A percentile compares a stretch with the other conserved stretches of the same genome.
Conservation (phyloP, 2,113 vertebrate genomes). For the Cheilinus undulatus region DNA sequence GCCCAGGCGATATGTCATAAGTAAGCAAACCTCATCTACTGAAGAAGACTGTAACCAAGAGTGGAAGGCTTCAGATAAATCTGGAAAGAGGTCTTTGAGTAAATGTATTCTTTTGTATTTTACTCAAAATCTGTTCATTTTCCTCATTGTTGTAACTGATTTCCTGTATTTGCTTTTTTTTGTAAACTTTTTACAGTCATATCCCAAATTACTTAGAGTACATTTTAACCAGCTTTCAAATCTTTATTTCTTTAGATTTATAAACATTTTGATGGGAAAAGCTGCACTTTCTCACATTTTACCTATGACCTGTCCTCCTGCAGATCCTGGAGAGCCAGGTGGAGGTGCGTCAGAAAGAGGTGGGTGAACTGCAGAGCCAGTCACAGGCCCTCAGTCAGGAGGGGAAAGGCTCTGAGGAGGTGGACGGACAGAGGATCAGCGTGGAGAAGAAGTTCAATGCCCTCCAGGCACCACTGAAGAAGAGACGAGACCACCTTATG, state of each 20-base stretch:
- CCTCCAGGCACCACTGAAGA: constrained; percentile 89
- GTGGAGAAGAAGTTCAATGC: constrained; percentile 93
- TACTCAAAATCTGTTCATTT: too few relatives aligned
- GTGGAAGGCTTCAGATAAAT: background rate
- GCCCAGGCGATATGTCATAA: too few relatives aligned
- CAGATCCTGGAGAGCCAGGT: constrained; percentile 96
- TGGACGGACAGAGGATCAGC: constrained; percentile 89
- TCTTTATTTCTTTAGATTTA: too few relatives aligned
- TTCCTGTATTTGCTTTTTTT: background rate
- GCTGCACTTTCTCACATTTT: background rate
- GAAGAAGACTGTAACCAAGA: background rate
- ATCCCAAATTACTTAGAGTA: too few relatives aligned
- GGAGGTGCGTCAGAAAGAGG: constrained; percentile 95
- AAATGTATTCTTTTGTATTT: background rate
- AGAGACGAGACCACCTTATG: constrained; percentile 91
- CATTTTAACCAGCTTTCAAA: too few relatives aligned
- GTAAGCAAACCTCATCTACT: background rate
- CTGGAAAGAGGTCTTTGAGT: background rate
- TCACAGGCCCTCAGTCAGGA: constrained; percentile 91
- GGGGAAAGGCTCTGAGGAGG: constrained; percentile 94
- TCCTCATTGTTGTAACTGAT: too few relatives aligned
- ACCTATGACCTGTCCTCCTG: background rate
- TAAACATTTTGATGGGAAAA: too few relatives aligned
- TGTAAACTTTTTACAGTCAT: background rate
- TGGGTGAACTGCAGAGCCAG: constrained; percentile 88